Evolutionary conservation across 2,113 vertebrate genomes (phyloP).

Genomic region (Apaloderma vittatum): DNA sequence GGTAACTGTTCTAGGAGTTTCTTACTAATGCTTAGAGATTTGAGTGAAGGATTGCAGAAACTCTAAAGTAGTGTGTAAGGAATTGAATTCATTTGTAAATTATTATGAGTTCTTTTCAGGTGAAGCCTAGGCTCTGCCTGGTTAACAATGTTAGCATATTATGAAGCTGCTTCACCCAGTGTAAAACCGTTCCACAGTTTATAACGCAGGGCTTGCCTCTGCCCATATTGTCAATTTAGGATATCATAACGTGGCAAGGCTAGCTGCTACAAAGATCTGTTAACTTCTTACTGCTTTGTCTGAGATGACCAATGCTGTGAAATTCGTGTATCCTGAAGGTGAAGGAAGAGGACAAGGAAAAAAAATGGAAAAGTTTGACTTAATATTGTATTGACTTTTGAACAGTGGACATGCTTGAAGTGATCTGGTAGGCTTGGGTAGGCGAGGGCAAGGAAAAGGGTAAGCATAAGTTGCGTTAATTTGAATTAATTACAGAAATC

Average conservation of each 20-base stretch:
- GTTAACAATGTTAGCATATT: background rate
- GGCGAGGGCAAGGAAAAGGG: background rate
- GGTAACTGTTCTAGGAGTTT: background rate
- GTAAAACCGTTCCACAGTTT: background rate
- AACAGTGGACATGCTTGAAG: background rate
- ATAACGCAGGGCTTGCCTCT: background rate
- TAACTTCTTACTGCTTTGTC: background rate
- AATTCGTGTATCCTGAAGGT: background rate
- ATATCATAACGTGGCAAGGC: background rate
- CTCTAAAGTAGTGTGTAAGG: background rate
- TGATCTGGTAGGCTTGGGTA: background rate
- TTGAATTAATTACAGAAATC: background rate
- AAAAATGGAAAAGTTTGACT: background rate
- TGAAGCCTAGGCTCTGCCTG: background rate
- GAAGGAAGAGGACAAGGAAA: background rate
- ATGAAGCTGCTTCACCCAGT: background rate
- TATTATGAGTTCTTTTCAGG: background rate
- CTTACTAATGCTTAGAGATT: background rate
- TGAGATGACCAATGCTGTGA: background rate
- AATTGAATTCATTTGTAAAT: background rate
- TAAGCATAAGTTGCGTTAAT: background rate
- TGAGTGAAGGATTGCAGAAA: background rate
- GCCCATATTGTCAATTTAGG: rapidly evolving
- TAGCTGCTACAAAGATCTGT: background rate
- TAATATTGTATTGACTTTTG: background rate